Evolutionary conservation across 2,797 vertebrate genomes (phyloP), one percentile per base, ranked within the genome.

Genomic region (Enteromius radiatus): DNA sequence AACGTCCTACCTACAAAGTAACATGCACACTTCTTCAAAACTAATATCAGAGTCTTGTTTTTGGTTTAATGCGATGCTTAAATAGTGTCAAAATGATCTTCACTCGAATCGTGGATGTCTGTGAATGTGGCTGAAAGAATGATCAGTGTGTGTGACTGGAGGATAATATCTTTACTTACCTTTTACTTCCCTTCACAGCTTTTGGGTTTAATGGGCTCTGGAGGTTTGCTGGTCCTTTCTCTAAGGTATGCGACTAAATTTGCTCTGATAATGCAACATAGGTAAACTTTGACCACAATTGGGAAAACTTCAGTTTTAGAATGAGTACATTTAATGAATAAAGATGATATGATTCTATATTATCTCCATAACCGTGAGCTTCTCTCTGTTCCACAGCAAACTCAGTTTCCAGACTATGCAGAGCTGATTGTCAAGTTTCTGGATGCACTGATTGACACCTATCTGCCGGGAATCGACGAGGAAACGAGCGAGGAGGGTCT

Each of bases 371-470:
- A 14, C 31, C 7, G 26, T 43, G 7, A n/a, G 73, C 28, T 63
- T 23, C 19, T 52, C 23, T 54, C 17, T 59, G 15, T 28, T 45
- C 19, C 4, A 36, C 93, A 99, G 97, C 97, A 99, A 97, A 98
- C 96, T 36, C 98, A 99, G 93, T 98, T 99, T 86, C 97, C 97
- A 8, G 97, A 99, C 93, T 98, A 99, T 11, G 97, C 97, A 0
- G 98, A 99, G 92, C 95, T 99, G 85, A 99, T 99, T 26, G 97
- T 99, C 81, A 99, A 99, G 93, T 99, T 99, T 84, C 94, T 99
- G 82, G 98, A 99, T 89, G 97, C 97, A 31, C 91, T 99, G 95
- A 97, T 99, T 65, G 97, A 99, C 92, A 97, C 96, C 0, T 99
- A 98, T 90, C 93, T 99, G 93, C 97, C 97, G 5, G 93, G 96